Base-by-base conservation (phyloP, 2,113 vertebrate genomes). In the Nettapus auritus region DNA sequence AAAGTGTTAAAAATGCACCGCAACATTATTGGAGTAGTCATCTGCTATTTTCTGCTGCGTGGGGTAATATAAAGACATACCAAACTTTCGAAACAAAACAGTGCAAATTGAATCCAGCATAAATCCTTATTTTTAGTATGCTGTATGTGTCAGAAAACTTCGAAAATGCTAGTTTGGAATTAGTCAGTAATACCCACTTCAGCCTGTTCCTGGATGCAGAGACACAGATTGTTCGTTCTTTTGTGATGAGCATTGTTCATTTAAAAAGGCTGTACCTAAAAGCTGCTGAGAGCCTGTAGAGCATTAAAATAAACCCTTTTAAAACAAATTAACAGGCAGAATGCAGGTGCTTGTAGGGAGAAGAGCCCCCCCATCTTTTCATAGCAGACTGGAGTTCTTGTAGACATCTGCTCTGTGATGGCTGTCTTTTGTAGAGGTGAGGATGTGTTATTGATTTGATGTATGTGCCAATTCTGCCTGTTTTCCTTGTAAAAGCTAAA, bases 11-110 rank as follows among this genome's bases (percentile, higher is more conserved):
- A 93, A 94, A 82, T 53, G 66, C 86, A 92, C 70, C 86, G 55
- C 66, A 67, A 31, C 67, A 66, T 93, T 95, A 67, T 86, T 80
- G 88, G 75, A 94, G 80, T 82, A 86, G 88, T 89, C 78, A 69
- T 66, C 79, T 86, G 85, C 84, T 96, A 55, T 93, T 91, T 82
- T 88, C 55, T 93, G 85, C 71, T 91, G 93, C 7, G 8, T 91
- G 91, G 85, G 79, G 42, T 71, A 80, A 70, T 60, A 91, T 36
- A 91, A 89, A 97, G 66, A 80, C 85, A 80, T 88, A 62, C 23
- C 6, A 63, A 91, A 82, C 70, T 85, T 67, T 4, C 31, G 70
- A 23, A 57, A 56, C 29, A 56, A 68, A 69, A 76, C 26, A 31
- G 14, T 40, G 44, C 73, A 57, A 48, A 5, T 16, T 31, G 36